Evolutionary conservation across 2,113 vertebrate species (phyloP).

Genomic region (Takifugu bimaculatus): DNA sequence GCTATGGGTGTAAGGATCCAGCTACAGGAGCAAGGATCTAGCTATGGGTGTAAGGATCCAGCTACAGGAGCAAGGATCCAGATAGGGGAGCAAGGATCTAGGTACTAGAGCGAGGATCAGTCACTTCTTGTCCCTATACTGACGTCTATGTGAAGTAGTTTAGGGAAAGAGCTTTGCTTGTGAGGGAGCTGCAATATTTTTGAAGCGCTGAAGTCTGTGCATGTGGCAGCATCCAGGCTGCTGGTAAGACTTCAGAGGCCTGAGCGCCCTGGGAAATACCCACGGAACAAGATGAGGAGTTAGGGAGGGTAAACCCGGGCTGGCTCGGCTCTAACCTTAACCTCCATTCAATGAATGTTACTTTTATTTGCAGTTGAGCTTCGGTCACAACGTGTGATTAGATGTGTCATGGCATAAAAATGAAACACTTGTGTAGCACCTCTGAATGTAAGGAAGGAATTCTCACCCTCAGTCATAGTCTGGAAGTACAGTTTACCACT

Average conservation of each 20-base stretch:
- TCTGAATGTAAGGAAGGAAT: conserved; percentile 5
- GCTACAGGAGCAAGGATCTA: no score
- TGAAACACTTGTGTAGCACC: not conserved
- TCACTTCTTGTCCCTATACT: no score
- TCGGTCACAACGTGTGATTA: no score
- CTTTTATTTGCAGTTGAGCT: not conserved
- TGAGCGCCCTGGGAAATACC: conserved; percentile 49
- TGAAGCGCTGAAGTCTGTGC: conserved; percentile 13
- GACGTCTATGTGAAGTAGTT: no score
- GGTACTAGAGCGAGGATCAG: no score
- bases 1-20: no score
- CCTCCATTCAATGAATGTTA: conserved; percentile 41
- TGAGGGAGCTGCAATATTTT: conserved; percentile 16
- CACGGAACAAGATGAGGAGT: conserved; percentile 62
- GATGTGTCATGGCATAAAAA: not conserved
- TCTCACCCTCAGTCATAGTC: conserved; percentile 98
- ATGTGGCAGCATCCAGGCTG: conserved; percentile 40
- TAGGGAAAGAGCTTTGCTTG: conserved; percentile 24
- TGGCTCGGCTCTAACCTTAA: conserved; percentile 47
- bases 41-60: no score
- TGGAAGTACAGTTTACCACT: conserved; percentile 99
- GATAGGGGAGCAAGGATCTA: no score
- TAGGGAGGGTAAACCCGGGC: conserved; percentile 56
- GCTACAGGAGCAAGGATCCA: no score
- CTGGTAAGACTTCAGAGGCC: conserved; percentile 47